Conservation (phyloP, 2,113 vertebrate genomes). For the Rhabdomys dilectus region DNA sequence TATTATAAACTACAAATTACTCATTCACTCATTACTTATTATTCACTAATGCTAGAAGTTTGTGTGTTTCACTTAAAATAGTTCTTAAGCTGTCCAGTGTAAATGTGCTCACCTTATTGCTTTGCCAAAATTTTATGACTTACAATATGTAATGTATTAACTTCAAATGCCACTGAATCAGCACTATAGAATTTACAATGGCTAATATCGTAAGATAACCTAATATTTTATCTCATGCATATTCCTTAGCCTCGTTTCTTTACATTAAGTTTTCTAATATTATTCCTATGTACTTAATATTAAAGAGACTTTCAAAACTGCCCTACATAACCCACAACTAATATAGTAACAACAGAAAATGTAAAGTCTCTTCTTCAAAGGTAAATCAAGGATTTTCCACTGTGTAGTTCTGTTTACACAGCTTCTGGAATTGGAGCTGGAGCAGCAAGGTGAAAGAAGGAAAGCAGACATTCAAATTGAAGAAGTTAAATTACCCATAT, state of each 20-base stretch:
- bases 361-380: neutral
- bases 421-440: neutral
- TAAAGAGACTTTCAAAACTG: constrained; percentile 37
- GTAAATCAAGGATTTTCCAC: neutral
- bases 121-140: neutral
- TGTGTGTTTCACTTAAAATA: neutral
- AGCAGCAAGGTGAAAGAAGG: neutral
- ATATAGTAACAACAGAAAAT: neutral
- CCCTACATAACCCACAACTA: neutral
- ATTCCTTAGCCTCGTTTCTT: neutral
- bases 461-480: neutral
- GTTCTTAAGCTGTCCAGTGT: neutral
- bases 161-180: neutral
- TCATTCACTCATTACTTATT: neutral
- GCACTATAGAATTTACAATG: neutral
- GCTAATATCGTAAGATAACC: neutral
- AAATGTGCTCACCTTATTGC: neutral
- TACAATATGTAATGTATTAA: neutral
- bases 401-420: neutral
- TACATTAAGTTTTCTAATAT: neutral
- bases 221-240: neutral
- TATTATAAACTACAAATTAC: neutral
- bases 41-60: neutral
- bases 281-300: neutral
- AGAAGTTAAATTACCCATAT: neutral